These are phyloP conservation scores for Taxidea taxus DNA, from an alignment of 2,113 vertebrate species.

Conservation along the genomic window DNA sequence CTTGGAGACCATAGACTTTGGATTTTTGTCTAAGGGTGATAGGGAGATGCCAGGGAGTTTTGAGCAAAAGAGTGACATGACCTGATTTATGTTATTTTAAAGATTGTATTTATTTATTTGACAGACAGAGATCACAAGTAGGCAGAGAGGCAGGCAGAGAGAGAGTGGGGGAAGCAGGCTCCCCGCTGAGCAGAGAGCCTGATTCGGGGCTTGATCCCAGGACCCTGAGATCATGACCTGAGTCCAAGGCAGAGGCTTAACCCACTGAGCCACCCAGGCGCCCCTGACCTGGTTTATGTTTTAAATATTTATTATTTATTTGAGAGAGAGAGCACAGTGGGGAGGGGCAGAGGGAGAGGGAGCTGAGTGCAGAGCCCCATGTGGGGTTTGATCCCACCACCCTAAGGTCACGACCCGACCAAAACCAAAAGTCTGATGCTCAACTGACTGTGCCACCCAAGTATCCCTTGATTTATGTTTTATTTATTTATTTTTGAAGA, in stretches of 20 bases:
- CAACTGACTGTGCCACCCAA: not conserved
- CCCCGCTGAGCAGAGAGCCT: too few species aligned
- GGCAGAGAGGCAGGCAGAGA: not conserved
- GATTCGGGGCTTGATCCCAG: too few species aligned
- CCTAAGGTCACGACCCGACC: not conserved
- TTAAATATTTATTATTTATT: not conserved
- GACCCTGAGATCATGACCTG: too few species aligned
- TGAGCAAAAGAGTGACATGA: not conserved
- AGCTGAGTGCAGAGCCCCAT: not conserved
- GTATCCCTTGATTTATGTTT: not conserved
- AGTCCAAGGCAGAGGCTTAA: too few species aligned
- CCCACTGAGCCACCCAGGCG: too few species aligned
- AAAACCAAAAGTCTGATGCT: not conserved
- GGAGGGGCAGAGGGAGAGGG: not conserved
- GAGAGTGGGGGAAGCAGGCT: not conserved
- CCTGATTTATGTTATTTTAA: not conserved
- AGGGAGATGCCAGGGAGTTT: not conserved
- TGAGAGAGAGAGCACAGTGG: not conserved
- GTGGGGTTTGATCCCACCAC: not conserved
- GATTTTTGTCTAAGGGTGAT: not conserved
- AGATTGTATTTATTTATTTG: not conserved
- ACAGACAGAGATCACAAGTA: not conserved
- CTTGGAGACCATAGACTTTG: not conserved
- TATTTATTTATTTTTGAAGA: too few species aligned
- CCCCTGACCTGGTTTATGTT: not conserved